Conservation (phyloP, 2,888 invertebrate genomes). For the Epiblema foenella region DNA sequence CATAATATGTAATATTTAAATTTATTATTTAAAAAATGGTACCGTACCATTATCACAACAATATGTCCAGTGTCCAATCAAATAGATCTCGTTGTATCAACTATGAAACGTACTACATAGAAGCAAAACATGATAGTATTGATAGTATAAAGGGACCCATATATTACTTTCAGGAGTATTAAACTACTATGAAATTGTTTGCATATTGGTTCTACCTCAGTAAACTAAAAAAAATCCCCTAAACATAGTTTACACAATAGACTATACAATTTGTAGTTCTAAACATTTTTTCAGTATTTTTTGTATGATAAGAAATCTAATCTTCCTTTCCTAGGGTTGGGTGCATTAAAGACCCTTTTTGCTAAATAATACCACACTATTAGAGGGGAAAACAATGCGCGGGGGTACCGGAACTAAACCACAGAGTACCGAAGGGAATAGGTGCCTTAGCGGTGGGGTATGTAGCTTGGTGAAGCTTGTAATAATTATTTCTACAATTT, state of each 20-base stretch:
- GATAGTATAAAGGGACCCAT: too few species aligned
- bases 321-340: slow-evolving; percentile 68
- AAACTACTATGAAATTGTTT: slow-evolving; percentile 26
- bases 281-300: slow-evolving; percentile 61
- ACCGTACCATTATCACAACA: neutral
- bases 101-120: neutral
- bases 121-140: neutral
- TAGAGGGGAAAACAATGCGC: slow-evolving; percentile 71
- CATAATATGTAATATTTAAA: too few species aligned
- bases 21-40: too few species aligned
- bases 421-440: slow-evolving; percentile 75
- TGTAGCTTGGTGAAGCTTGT: slow-evolving; percentile 45
- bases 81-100: neutral
- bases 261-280: slow-evolving; percentile 58
- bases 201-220: slow-evolving; percentile 18
- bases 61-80: neutral
- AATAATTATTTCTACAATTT: too few species aligned
- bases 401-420: slow-evolving; percentile 81
- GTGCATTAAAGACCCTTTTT: slow-evolving; percentile 79
- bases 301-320: slow-evolving; percentile 81
- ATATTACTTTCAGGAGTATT: neutral
- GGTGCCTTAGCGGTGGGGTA: slow-evolving; percentile 62
- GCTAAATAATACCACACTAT: slow-evolving; percentile 79
- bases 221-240: slow-evolving; percentile 47
- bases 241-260: slow-evolving; percentile 48